phyloP scores from a whole-genome alignment of 2,113 vertebrate genomes.

The Sceloporus undulatus region DNA sequence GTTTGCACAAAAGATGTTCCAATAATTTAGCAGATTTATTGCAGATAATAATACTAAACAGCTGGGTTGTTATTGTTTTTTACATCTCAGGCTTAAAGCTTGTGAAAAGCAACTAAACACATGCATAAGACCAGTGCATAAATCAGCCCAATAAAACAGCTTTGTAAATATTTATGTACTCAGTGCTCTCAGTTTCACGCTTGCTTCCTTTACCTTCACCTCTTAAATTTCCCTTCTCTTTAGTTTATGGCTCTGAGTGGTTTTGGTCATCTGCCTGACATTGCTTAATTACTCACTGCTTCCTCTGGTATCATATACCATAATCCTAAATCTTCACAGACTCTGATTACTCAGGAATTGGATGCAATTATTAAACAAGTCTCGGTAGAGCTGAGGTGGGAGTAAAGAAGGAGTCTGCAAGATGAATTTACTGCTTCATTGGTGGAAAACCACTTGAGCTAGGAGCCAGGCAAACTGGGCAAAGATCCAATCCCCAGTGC shows the following conservation, averaged over 20 bases:
- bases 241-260: constrained; percentile 51
- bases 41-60: constrained; percentile 38
- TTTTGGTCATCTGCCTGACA: constrained; percentile 39
- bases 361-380: constrained; percentile 28
- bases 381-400: background rate
- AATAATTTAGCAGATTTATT: constrained; percentile 61
- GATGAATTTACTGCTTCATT: constrained; percentile 11
- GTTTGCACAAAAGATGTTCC: constrained; percentile 47
- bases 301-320: constrained; percentile 18
- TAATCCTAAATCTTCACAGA: constrained; percentile 50
- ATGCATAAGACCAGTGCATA: constrained; percentile 40
- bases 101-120: constrained; percentile 54
- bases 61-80: constrained; percentile 4
- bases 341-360: constrained; percentile 34
- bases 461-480: background rate
- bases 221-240: constrained; percentile 43
- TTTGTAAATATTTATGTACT: constrained; percentile 65
- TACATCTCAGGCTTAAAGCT: constrained; percentile 55
- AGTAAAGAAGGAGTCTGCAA: background rate
- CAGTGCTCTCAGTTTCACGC: constrained; percentile 18
- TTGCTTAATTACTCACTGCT: constrained; percentile 51
- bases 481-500: background rate
- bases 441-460: background rate
- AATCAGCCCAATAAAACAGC: constrained; percentile 52
- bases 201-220: constrained; percentile 43